Evolutionary conservation across 1,140 invertebrate genomes (phyloP).

Genomic region (Tachypleus tridentatus): DNA sequence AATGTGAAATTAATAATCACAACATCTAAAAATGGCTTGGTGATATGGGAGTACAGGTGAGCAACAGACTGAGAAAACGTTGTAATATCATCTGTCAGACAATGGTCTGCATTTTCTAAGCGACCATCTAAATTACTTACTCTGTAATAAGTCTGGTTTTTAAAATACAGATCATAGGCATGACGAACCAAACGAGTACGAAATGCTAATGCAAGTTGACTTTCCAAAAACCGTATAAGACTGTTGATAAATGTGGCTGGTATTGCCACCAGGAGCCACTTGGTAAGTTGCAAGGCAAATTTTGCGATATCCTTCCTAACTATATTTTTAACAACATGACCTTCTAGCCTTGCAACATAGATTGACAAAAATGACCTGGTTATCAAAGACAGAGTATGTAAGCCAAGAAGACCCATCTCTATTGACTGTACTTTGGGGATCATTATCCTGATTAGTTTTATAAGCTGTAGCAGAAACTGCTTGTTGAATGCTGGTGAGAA

Average conservation of each 20-base stretch:
- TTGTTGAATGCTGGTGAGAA: conserved; percentile 22
- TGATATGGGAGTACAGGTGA: conserved; percentile 91
- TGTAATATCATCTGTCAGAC: conserved; percentile 92
- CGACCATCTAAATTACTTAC: conserved; percentile 80
- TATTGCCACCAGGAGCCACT: conserved; percentile 89
- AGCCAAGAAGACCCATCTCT: conserved; percentile 62
- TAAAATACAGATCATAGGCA: conserved; percentile 88
- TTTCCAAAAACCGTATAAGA: conserved; percentile 88
- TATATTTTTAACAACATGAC: conserved; percentile 89
- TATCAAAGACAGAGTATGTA: conserved; percentile 78
- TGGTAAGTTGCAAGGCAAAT: conserved; percentile 63
- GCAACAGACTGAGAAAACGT: conserved; percentile 83
- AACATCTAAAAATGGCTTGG: conserved; percentile 89
- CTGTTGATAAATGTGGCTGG: conserved; percentile 97
- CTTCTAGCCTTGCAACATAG: conserved; percentile 91
- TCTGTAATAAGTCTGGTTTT: conserved; percentile 88
- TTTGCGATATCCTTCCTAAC: conserved; percentile 68
- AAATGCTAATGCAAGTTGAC: conserved; percentile 79
- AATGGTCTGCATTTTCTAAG: conserved; percentile 92
- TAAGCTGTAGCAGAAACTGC: conserved; percentile 23
- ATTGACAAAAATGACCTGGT: conserved; percentile 90
- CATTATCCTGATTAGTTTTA: conserved; percentile 67
- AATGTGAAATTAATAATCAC: conserved; percentile 73
- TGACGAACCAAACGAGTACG: conserved; percentile 78
- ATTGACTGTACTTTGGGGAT: conserved; percentile 70